A percentile compares a stretch with the other conserved stretches of the same genome.
These are phyloP conservation scores for Hyles vespertilio DNA, from an alignment of 1,140 invertebrate genomes.

Conservation along the genomic window DNA sequence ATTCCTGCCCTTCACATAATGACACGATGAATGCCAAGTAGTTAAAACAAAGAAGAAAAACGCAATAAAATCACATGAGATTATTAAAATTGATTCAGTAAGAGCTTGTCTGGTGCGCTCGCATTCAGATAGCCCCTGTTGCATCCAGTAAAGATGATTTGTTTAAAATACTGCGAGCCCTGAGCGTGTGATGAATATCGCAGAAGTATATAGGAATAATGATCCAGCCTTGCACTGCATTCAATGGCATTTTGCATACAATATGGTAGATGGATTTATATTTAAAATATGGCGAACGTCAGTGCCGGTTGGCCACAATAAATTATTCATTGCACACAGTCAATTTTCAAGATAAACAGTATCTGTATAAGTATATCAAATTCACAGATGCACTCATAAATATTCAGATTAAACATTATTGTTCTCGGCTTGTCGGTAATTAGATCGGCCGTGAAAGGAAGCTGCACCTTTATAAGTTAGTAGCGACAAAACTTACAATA, in stretches of 20 bases:
- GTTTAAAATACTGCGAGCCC: conserved; percentile 68
- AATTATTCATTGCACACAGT: conserved; percentile 73
- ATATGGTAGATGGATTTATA: conserved; percentile 74
- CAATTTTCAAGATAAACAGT: conserved; percentile 71
- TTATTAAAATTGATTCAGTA: conserved; percentile 65
- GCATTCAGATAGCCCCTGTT: conserved; percentile 16
- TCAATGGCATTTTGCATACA: conserved; percentile 75
- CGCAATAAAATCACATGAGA: conserved; percentile 11
- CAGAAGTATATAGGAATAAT: conserved; percentile 70
- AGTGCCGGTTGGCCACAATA: conserved; percentile 69
- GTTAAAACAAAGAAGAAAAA: too few relatives aligned
- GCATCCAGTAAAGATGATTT: conserved; percentile 68
- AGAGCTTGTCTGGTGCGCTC: conserved; percentile 25
- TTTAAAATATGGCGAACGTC: conserved; percentile 73
- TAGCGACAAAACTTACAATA: conserved; percentile 63
- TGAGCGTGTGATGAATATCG: conserved; percentile 68
- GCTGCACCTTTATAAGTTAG: conserved; percentile 59
- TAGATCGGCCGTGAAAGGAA: conserved; percentile 73
- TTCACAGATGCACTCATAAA: conserved; percentile 69
- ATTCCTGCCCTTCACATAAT: too few relatives aligned
- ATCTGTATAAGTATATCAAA: conserved; percentile 57
- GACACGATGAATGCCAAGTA: too few relatives aligned
- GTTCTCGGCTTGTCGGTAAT: conserved; percentile 72
- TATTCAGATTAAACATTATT: conserved; percentile 73
- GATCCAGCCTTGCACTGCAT: conserved; percentile 71